Percentiles rank a stretch among this genome's conserved stretches.
phyloP scores from a whole-genome alignment of 2,797 vertebrate species.

The Denticeps clupeoides region DNA sequence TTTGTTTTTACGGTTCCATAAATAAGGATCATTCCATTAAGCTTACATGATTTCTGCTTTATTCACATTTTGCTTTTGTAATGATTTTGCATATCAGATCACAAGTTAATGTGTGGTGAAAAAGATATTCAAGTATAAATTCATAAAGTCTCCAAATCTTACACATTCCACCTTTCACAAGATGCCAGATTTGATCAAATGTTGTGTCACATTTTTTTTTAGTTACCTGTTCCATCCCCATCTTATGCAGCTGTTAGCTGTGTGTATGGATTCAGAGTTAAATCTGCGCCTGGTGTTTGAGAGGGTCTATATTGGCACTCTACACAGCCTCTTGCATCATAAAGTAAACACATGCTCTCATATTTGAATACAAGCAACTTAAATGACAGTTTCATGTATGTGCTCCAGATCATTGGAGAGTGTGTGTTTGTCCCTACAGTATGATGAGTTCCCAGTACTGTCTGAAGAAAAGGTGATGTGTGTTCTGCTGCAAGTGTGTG shows the following conservation, averaged over 20 bases:
- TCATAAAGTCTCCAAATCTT: no score
- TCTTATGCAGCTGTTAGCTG: slow-evolving; percentile 55
- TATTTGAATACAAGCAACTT: not conserved
- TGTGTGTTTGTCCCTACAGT: slow-evolving; percentile 5
- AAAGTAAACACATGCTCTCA: slow-evolving; percentile 22
- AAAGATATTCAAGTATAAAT: no score
- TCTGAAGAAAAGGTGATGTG: slow-evolving; percentile 15
- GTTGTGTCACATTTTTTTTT: no score
- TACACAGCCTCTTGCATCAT: slow-evolving; percentile 45
- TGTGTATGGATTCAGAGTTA: slow-evolving; percentile 42
- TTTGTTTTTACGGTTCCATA: no score
- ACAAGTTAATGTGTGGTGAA: no score
- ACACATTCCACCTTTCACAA: no score
- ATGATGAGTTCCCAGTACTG: slow-evolving; percentile 16
- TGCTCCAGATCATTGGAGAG: no score
- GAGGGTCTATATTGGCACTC: slow-evolving; percentile 49
- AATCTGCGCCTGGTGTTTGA: slow-evolving; percentile 50
- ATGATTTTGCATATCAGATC: no score
- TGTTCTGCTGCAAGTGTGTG: slow-evolving; percentile 45
- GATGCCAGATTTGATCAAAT: no score
- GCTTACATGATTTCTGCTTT: no score
- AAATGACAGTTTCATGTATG: not conserved
- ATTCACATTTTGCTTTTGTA: no score
- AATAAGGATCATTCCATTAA: no score
- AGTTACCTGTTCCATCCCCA: slow-evolving; percentile 53